Percentiles rank a stretch among this genome's conserved stretches.
Conservation (phyloP, 2,797 vertebrate genomes). For the Limosa lapponica region DNA sequence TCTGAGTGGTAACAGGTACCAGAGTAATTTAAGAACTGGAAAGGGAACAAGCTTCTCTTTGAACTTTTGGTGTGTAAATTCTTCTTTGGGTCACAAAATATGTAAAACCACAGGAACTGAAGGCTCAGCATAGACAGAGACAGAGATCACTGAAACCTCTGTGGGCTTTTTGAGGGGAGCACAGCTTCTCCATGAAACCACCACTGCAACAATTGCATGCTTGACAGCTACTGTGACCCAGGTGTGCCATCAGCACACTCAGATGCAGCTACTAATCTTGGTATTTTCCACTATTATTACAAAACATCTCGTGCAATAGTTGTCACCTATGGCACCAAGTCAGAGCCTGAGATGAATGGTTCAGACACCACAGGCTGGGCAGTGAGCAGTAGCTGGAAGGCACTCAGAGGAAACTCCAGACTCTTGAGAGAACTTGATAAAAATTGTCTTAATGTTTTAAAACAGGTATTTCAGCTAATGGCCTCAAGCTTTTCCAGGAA, state of each 20-base stretch:
- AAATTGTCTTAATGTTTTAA: background rate
- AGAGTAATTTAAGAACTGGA: background rate
- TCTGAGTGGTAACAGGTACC: background rate
- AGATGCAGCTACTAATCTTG: background rate
- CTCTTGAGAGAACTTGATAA: background rate
- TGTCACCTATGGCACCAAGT: background rate
- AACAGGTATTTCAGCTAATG: background rate
- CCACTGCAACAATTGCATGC: accelerated
- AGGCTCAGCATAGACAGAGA: background rate
- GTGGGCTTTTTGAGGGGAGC: background rate
- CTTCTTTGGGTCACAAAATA: background rate
- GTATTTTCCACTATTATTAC: background rate
- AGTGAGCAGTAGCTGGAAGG: background rate
- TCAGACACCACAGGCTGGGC: background rate
- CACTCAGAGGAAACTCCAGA: background rate
- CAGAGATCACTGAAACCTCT: background rate
- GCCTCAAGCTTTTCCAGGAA: background rate
- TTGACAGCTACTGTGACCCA: background rate
- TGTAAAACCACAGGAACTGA: background rate
- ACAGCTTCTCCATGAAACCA: background rate
- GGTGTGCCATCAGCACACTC: background rate
- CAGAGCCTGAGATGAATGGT: background rate
- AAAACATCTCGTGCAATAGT: background rate
- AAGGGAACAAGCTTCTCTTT: background rate
- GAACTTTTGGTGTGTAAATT: background rate